These are phyloP conservation scores for Catocala fraxini DNA, from an alignment of 2,888 invertebrate genomes.

Conservation along the genomic window DNA sequence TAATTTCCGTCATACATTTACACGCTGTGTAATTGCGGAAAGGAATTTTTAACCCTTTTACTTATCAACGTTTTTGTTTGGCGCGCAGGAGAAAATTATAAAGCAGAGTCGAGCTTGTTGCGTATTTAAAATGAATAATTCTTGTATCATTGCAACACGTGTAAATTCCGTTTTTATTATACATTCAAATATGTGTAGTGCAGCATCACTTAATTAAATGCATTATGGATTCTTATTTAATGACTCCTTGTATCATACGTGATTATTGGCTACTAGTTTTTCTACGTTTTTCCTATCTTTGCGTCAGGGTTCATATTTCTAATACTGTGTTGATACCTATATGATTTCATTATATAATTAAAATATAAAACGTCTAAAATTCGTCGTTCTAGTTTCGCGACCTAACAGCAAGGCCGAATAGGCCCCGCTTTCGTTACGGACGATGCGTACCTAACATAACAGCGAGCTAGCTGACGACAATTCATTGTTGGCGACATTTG, in stretches of 20 bases:
- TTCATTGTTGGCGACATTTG: constrained; percentile 36
- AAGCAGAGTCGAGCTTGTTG: constrained; percentile 49
- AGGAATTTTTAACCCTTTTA: constrained; percentile 24
- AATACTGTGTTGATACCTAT: constrained; percentile 36
- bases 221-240: constrained; percentile 61
- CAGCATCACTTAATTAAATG: constrained; percentile 62
- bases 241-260: constrained; percentile 46
- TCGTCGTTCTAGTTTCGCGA: constrained; percentile 55
- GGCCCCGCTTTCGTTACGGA: constrained; percentile 68
- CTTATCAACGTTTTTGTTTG: constrained; percentile 19
- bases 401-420: constrained; percentile 64
- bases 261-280: constrained; percentile 30
- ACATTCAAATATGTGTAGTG: constrained; percentile 45
- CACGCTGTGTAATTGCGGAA: constrained; percentile 27
- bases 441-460: constrained; percentile 51
- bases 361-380: constrained; percentile 48
- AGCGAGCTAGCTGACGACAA: constrained; percentile 32
- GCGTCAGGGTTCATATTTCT: constrained; percentile 17
- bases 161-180: constrained; percentile 59
- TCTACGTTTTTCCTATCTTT: neutral
- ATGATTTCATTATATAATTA: constrained; percentile 51
- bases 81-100: constrained; percentile 22
- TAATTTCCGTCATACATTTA: constrained; percentile 35
- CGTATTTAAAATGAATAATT: constrained; percentile 45
- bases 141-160: constrained; percentile 59